Evolutionary conservation across 2,888 invertebrate genomes (phyloP).

Genomic region (Eucriotettix oculatus): DNA sequence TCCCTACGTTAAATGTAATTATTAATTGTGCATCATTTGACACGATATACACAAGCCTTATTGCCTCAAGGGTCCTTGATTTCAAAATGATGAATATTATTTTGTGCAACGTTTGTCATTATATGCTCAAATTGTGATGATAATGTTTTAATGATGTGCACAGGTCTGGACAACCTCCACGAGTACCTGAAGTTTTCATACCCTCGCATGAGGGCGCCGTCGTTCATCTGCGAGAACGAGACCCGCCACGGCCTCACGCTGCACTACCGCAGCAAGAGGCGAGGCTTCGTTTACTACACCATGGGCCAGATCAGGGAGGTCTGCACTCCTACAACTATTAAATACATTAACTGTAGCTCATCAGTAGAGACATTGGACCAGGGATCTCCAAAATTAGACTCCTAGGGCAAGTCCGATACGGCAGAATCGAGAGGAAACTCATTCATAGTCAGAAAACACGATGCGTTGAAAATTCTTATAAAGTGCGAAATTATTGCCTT

Average conservation of each 20-base stretch:
- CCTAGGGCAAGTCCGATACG: too few species aligned
- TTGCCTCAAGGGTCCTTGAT: not conserved
- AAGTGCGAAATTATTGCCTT: too few species aligned
- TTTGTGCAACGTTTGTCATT: not conserved
- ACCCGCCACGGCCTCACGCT: slow-evolving; percentile 79
- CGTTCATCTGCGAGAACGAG: slow-evolving; percentile 94
- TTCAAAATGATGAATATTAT: not conserved
- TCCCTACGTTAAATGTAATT: not conserved
- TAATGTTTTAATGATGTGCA: not conserved
- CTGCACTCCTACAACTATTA: too few species aligned
- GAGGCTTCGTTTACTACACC: slow-evolving; percentile 90
- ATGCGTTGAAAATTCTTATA: too few species aligned
- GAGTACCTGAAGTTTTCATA: slow-evolving; percentile 94
- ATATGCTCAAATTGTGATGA: too few species aligned
- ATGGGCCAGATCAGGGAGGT: slow-evolving; percentile 90
- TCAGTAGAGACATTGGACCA: too few species aligned
- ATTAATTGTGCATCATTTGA: not conserved
- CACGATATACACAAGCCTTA: not conserved
- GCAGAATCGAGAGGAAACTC: too few species aligned
- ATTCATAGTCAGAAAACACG: too few species aligned
- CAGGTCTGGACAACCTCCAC: slow-evolving; percentile 77
- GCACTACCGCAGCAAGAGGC: slow-evolving; percentile 82
- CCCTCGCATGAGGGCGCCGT: slow-evolving; percentile 77
- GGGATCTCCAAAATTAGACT: too few species aligned
- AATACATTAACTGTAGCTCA: too few species aligned